A percentile compares a stretch with the other conserved stretches of the same genome.
Evolutionary conservation across 1,140 invertebrate genomes (phyloP).

Genomic region (Amyelois transitella): DNA sequence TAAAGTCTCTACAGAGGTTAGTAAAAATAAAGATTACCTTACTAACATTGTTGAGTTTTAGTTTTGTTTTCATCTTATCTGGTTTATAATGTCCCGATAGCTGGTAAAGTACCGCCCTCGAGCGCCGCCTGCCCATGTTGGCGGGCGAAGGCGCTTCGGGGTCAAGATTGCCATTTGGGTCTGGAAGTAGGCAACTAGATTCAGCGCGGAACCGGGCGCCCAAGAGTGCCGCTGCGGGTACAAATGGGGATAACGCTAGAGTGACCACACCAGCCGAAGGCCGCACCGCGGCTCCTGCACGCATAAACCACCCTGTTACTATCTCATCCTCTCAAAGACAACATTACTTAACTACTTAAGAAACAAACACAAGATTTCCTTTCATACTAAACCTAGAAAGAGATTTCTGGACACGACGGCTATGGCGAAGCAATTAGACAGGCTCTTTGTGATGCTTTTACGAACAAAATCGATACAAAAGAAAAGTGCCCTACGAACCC

Average conservation of each 20-base stretch:
- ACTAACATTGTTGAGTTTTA: constrained; percentile 96
- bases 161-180: constrained; percentile 87
- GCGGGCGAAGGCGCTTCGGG: constrained; percentile 90
- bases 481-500: neutral
- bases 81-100: constrained; percentile 96
- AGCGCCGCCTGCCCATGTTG: constrained; percentile 90
- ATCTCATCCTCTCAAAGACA: constrained; percentile 9
- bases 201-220: constrained; percentile 80
- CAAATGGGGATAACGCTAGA: constrained; percentile 78
- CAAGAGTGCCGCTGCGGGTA: constrained; percentile 81
- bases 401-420: constrained; percentile 12
- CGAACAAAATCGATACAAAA: neutral
- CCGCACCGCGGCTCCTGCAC: constrained; percentile 74
- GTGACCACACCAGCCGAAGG: constrained; percentile 75
- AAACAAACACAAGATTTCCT: constrained; percentile 14
- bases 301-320: constrained; percentile 69
- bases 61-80: constrained; percentile 93
- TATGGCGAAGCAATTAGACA: neutral
- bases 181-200: constrained; percentile 82
- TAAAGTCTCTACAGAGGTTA: constrained; percentile 7
- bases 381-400: constrained; percentile 10
- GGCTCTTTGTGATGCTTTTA: neutral
- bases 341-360: neutral
- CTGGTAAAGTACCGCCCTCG: constrained; percentile 96
- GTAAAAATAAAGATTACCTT: constrained; percentile 40